Evolutionary conservation across 2,888 invertebrate species (phyloP).

Genomic region (Aspidiotus destructor): DNA sequence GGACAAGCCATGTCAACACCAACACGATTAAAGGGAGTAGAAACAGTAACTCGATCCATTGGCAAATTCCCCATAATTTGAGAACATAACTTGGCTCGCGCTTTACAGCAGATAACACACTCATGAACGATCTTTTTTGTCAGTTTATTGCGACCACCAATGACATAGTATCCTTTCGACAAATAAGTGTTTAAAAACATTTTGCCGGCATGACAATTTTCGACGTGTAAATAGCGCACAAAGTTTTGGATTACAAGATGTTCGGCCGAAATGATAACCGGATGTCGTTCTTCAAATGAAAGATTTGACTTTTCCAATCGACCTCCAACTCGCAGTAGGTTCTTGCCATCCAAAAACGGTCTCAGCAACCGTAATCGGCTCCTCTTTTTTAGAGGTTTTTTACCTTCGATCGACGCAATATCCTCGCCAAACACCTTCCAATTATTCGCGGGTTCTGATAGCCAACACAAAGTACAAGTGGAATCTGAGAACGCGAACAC

Average conservation of each 20-base stretch:
- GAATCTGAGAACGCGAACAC: constrained; percentile 21
- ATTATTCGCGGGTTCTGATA: constrained; percentile 31
- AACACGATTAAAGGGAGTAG: background rate
- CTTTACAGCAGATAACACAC: background rate
- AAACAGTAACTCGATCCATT: background rate
- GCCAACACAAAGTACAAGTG: constrained; percentile 17
- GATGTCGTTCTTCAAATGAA: background rate
- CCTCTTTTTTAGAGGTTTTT: background rate
- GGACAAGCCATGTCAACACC: constrained; percentile 6
- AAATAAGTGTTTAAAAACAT: background rate
- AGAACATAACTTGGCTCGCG: background rate
- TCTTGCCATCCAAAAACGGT: constrained; percentile 3
- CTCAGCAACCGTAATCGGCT: background rate
- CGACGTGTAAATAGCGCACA: background rate
- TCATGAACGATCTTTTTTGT: background rate
- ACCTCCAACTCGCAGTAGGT: constrained; percentile 16
- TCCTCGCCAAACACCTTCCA: constrained; percentile 39
- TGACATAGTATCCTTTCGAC: background rate
- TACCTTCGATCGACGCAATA: constrained; percentile 32
- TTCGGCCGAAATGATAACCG: constrained; percentile 7
- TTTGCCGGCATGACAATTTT: background rate
- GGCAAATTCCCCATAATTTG: constrained; percentile 9
- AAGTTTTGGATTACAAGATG: background rate
- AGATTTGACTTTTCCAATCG: background rate
- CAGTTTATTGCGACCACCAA: no score